Base-by-base conservation (phyloP, 1,140 invertebrate species). In the Bradysia coprophila region DNA sequence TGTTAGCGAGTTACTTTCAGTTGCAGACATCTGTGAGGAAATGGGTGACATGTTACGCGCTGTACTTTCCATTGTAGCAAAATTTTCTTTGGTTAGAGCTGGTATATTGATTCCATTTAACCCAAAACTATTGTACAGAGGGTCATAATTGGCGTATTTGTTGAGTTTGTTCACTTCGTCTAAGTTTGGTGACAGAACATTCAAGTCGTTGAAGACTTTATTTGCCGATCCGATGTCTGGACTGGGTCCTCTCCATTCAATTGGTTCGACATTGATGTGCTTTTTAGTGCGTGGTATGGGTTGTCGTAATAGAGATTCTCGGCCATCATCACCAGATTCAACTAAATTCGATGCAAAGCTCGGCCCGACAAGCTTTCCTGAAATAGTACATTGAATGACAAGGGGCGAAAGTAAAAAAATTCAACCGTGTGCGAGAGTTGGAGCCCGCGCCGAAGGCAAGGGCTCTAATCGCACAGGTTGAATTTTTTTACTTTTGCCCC, bases 251-350 rank as follows among this genome's bases (percentile, higher is more conserved):
- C 36, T 16, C 52, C 52, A 54, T 15, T 46, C 47, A 1, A 54
- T 51, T 10, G 59, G 61, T 46, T 63, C 61, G 10, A 64, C 45
- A 44, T 71, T 68, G 0, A 69, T 65, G 47, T 73, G 71, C 1
- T 66, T 69, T 48, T 73, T 73, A 0, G 65, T 61, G 8, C 65
- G 47, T 0, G 70, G 71, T 50, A 72, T 72, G 1, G 71, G 71
- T 45, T 72, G 69, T 36, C 69, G 46, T 42, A 71, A 67, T 31
- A 71, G 52, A 13, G 47, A 44, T 31, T 31, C 42, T 22, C 36
- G 22, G 23, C 18, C 38, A 43, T 68, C 65, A 24, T 67, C 64
- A 1, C 56, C 62, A 1, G 64, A 61, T 1, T 64, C 59, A 10
- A 64, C 59, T 1, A 64, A 61, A 3, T 64, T 65, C 41, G 63